Evolutionary conservation across 2,797 vertebrate species (phyloP).

Genomic region (Anniella stebbinsi): DNA sequence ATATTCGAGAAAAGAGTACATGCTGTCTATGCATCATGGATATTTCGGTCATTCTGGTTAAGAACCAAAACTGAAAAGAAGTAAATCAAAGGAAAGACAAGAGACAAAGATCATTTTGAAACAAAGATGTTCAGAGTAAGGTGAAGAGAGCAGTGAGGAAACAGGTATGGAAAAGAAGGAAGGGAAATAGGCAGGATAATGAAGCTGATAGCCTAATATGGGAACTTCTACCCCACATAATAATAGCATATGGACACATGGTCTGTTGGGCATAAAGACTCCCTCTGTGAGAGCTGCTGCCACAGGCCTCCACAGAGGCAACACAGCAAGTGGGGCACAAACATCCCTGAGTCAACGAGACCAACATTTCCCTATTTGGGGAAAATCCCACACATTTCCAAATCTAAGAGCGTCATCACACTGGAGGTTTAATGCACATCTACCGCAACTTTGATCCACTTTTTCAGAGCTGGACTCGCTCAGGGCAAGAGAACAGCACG

Average conservation of each 20-base stretch:
- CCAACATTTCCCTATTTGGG: background rate
- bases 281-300: background rate
- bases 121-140: background rate
- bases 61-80: constrained; percentile 8
- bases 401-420: no score
- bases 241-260: background rate
- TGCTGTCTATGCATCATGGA: background rate
- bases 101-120: background rate
- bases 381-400: background rate
- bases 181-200: background rate
- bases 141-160: background rate
- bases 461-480: no score
- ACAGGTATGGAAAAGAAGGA: background rate
- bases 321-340: background rate
- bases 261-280: background rate
- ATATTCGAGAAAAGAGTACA: background rate
- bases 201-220: background rate
- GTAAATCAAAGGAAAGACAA: background rate
- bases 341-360: background rate
- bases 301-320: background rate
- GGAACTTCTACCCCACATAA: background rate
- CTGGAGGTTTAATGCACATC: no score
- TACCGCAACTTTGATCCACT: no score
- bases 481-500: no score
- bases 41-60: constrained; percentile 11